These are phyloP conservation scores for Lagodon rhomboides DNA, from an alignment of 2,797 vertebrate genomes.

Conservation along the genomic window DNA sequence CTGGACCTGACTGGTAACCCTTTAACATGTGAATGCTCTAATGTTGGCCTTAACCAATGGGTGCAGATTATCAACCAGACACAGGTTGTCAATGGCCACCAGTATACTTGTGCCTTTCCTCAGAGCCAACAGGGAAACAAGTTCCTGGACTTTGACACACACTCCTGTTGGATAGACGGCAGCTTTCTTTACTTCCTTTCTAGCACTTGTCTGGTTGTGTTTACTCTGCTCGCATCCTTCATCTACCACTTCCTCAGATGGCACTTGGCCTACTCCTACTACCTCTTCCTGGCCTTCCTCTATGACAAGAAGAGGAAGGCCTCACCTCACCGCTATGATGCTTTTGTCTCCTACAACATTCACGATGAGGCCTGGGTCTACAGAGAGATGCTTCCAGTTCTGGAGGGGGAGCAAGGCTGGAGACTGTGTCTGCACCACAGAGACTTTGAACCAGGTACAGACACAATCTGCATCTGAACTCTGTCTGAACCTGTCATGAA, in stretches of 20 bases:
- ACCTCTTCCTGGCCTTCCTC: conserved; percentile 67
- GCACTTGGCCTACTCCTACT: conserved; percentile 64
- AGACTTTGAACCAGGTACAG: conserved; percentile 77
- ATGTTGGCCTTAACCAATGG: conserved; percentile 69
- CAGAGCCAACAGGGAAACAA: conserved; percentile 19
- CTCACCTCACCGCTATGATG: conserved; percentile 62
- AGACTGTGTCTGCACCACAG: conserved; percentile 80
- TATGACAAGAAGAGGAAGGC: conserved; percentile 56
- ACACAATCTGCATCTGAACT: neutral
- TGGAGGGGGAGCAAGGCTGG: conserved; percentile 77
- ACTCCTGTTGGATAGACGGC: conserved; percentile 29
- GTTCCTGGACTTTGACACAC: conserved; percentile 62
- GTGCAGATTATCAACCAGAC: conserved; percentile 58
- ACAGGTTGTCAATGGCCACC: conserved; percentile 57
- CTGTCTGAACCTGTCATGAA: neutral
- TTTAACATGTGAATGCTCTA: conserved; percentile 76
- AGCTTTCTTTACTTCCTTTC: conserved; percentile 65
- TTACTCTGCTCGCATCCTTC: conserved; percentile 57
- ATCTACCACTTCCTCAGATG: conserved; percentile 67
- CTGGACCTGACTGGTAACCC: conserved; percentile 69
- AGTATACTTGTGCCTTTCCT: conserved; percentile 55
- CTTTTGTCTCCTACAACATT: conserved; percentile 79
- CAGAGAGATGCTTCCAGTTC: conserved; percentile 66
- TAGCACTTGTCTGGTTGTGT: conserved; percentile 43
- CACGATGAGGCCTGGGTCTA: conserved; percentile 76